phyloP scores from a whole-genome alignment of 23 tunicate genomes.

The Ciona savignyi region DNA sequence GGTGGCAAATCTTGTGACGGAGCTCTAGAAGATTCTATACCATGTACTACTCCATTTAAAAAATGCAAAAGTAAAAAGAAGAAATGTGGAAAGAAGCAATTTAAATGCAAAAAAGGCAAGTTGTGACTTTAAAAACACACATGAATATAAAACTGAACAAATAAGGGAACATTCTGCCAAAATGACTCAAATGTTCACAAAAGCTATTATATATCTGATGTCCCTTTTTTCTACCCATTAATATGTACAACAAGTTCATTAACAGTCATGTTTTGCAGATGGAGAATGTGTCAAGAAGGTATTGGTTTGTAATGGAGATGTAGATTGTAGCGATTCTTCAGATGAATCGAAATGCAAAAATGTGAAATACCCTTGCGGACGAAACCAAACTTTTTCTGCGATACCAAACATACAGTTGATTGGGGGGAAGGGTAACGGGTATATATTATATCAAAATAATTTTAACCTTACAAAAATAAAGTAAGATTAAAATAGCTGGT shows the following conservation, averaged over 20 bases:
- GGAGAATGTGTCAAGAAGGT: too few relatives aligned
- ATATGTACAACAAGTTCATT: too few relatives aligned
- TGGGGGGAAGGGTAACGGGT: neutral
- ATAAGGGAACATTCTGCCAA: too few relatives aligned
- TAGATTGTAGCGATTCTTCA: neutral
- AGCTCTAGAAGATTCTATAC: neutral
- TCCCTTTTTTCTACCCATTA: too few relatives aligned
- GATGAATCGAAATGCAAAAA: neutral
- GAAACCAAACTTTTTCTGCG: neutral
- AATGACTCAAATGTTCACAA: too few relatives aligned
- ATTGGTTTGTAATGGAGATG: neutral
- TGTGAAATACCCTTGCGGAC: neutral
- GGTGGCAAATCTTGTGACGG: neutral
- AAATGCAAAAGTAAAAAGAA: neutral
- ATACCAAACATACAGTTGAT: neutral
- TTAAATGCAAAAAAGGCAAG: neutral
- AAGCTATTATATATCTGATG: too few relatives aligned
- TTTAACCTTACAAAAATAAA: too few relatives aligned
- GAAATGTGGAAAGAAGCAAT: neutral
- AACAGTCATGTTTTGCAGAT: too few relatives aligned
- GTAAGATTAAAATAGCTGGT: too few relatives aligned
- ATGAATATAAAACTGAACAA: neutral
- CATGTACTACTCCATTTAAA: neutral
- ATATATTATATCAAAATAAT: too few relatives aligned
- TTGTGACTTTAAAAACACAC: neutral